Conservation (phyloP, 1,140 invertebrate species). For the Dreissena polymorpha region DNA sequence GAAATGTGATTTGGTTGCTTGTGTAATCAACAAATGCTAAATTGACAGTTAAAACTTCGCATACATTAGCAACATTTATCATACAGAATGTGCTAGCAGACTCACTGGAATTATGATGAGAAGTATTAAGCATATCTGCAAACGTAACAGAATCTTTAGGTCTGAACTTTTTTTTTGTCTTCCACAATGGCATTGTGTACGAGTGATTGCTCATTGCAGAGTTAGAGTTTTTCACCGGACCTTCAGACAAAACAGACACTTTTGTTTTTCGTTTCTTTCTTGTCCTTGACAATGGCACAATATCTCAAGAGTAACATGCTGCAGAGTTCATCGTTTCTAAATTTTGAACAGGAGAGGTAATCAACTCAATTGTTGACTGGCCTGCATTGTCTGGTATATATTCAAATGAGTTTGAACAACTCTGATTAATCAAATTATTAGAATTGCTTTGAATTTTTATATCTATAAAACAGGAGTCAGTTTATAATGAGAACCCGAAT, state of each 20-base stretch:
- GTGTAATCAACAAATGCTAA: slow-evolving; percentile 12
- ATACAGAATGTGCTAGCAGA: background rate
- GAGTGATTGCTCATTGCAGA: background rate
- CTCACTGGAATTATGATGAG: background rate
- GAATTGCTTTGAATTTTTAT: background rate
- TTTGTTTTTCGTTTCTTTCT: too few relatives aligned
- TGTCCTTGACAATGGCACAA: too few relatives aligned
- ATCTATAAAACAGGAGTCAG: slow-evolving; percentile 9
- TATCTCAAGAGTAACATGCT: background rate
- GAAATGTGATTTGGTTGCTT: background rate
- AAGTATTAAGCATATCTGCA: background rate
- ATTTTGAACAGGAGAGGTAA: background rate
- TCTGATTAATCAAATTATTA: background rate
- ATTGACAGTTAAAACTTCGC: too few relatives aligned
- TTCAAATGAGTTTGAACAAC: background rate
- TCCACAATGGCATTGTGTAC: background rate
- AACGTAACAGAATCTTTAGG: background rate
- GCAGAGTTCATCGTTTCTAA: background rate
- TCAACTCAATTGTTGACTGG: background rate
- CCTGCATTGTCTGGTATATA: background rate
- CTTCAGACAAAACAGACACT: background rate
- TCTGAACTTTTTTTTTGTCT: background rate
- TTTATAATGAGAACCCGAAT: slow-evolving; percentile 10
- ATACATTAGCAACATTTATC: slow-evolving; percentile 18
- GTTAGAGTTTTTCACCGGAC: background rate